Conservation (phyloP, 64 coral and sea anemone genomes). For the Actinia tenebrosa region DNA sequence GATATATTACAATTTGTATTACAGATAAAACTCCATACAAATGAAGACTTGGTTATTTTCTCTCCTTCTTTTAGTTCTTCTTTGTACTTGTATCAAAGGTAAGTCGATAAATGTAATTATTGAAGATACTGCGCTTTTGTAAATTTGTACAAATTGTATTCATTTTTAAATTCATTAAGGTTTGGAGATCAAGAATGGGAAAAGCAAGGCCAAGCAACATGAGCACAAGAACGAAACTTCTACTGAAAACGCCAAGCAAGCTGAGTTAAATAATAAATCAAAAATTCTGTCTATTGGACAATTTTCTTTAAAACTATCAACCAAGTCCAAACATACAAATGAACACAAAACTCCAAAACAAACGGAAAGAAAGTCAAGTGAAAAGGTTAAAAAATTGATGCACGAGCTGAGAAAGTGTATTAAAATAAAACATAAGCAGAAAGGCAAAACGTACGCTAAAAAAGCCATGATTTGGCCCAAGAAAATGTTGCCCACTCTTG, state of each 20-base stretch:
- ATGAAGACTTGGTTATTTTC: conserved; percentile 1
- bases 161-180: not conserved
- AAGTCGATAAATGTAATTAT: not conserved
- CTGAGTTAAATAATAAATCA: not conserved
- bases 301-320: conserved; percentile 14
- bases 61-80: not conserved
- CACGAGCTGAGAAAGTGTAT: not conserved
- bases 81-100: not conserved
- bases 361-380: not conserved
- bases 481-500: conserved; percentile 82
- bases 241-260: not conserved
- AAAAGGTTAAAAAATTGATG: not conserved
- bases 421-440: not conserved
- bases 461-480: conserved; percentile 98
- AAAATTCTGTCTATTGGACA: not conserved
- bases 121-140: not conserved
- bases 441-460: conserved; percentile 43
- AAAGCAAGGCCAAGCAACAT: not conserved
- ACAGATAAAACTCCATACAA: not conserved
- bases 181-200: not conserved
- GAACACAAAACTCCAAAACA: not conserved
- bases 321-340: conserved; percentile 14
- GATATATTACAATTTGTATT: not conserved
- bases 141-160: no score
- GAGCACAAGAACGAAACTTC: not conserved